Evolutionary conservation across 2,113 vertebrate genomes (phyloP).

Genomic region (Heterochromis multidens): DNA sequence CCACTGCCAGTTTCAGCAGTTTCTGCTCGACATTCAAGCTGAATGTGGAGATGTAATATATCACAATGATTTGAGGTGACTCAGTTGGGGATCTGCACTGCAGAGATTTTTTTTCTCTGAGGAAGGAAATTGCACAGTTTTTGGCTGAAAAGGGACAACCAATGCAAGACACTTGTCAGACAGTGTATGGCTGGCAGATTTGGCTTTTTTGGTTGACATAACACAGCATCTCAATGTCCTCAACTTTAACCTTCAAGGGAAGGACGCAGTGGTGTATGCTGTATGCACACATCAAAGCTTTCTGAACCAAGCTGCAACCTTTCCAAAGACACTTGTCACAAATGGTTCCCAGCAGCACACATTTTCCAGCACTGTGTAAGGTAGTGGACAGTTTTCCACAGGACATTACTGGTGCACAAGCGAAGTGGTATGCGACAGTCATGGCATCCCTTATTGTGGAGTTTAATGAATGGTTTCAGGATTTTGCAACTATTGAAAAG

Average conservation of each 20-base stretch:
- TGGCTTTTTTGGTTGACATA: too few species aligned
- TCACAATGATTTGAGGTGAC: rapidly evolving
- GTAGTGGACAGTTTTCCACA: neutral
- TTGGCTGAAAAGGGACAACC: neutral
- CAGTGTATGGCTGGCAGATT: too few species aligned
- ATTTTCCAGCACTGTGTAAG: rapidly evolving
- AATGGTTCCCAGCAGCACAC: too few species aligned
- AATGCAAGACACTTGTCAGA: neutral
- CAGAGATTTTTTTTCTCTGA: neutral
- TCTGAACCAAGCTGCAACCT: too few species aligned
- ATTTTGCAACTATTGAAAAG: neutral
- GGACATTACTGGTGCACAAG: rapidly evolving
- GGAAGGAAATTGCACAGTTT: too few species aligned
- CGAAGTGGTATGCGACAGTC: neutral
- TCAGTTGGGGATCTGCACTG: neutral
- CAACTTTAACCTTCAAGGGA: too few species aligned
- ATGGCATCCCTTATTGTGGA: neutral
- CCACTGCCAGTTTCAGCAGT: conserved; percentile 46
- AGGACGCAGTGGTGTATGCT: too few species aligned
- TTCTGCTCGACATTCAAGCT: neutral
- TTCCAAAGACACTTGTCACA: too few species aligned
- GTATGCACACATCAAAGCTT: too few species aligned
- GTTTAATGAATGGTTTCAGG: neutral
- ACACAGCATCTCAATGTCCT: too few species aligned
- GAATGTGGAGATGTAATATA: conserved; percentile 15